Conservation (phyloP, 1,140 invertebrate genomes). For the Megalopta genalis region DNA sequence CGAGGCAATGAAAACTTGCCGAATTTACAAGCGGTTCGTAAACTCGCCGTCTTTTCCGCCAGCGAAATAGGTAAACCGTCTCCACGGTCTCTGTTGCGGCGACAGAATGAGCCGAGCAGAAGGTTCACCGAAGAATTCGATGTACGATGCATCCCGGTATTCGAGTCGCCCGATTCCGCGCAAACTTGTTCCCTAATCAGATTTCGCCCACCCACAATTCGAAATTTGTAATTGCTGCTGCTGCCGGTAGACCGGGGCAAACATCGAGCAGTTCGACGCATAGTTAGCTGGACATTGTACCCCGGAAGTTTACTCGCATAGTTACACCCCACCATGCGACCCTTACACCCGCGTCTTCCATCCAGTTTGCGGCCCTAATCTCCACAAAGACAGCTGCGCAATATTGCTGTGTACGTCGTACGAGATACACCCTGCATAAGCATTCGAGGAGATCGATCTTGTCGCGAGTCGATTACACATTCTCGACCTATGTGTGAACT, state of each 20-base stretch:
- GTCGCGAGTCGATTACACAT: not conserved
- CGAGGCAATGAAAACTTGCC: not conserved
- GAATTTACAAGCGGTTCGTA: not conserved
- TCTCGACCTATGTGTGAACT: no score
- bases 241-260: slow-evolving; percentile 11
- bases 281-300: slow-evolving; percentile 48
- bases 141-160: not conserved
- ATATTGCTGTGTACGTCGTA: slow-evolving; percentile 8
- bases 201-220: slow-evolving; percentile 45
- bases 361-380: slow-evolving; percentile 38
- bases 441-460: not conserved
- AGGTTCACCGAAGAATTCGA: no score
- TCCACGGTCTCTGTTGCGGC: no score
- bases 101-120: no score
- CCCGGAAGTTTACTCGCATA: slow-evolving; percentile 38
- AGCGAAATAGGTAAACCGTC: not conserved
- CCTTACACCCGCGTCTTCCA: slow-evolving; percentile 25
- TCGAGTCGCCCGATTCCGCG: not conserved
- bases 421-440: not conserved
- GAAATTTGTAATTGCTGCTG: slow-evolving; percentile 11
- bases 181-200: slow-evolving; percentile 36
- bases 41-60: not conserved
- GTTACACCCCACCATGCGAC: slow-evolving; percentile 22
- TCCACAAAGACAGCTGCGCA: slow-evolving; percentile 26
- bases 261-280: slow-evolving; percentile 37